Conservation (phyloP, 2,113 vertebrate species). For the Ceyx melanurus region DNA sequence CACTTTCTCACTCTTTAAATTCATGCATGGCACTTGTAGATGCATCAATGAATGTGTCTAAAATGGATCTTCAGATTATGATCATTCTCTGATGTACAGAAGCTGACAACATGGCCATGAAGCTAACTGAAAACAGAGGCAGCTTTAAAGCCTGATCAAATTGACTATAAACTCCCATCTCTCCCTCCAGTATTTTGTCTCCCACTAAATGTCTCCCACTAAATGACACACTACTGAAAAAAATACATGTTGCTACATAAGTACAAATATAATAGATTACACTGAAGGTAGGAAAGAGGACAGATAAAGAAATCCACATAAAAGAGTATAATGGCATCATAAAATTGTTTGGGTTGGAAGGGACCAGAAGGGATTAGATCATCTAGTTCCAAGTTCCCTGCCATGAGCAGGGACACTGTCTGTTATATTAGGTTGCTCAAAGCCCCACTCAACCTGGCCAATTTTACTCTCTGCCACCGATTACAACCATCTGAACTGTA, state of each 20-base stretch:
- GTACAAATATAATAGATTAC: background rate
- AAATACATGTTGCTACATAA: background rate
- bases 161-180: background rate
- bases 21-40: background rate
- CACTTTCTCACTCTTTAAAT: background rate
- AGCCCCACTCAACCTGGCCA: rapidly evolving
- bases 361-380: too few relatives aligned
- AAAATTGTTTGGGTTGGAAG: too few relatives aligned
- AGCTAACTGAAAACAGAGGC: background rate
- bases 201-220: background rate
- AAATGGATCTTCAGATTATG: background rate
- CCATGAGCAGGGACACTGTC: background rate
- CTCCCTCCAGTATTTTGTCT: background rate
- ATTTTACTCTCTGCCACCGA: too few relatives aligned
- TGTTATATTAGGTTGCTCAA: background rate
- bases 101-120: background rate
- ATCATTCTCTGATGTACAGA: background rate
- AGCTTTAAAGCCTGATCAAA: background rate
- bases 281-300: background rate
- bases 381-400: too few relatives aligned
- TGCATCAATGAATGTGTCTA: background rate
- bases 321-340: too few relatives aligned
- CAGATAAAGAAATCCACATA: background rate
- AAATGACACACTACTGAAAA: background rate
- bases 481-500: too few relatives aligned